These are phyloP conservation scores for Rhinolophus sinicus DNA, from an alignment of 2,113 vertebrate genomes.

Conservation along the genomic window DNA sequence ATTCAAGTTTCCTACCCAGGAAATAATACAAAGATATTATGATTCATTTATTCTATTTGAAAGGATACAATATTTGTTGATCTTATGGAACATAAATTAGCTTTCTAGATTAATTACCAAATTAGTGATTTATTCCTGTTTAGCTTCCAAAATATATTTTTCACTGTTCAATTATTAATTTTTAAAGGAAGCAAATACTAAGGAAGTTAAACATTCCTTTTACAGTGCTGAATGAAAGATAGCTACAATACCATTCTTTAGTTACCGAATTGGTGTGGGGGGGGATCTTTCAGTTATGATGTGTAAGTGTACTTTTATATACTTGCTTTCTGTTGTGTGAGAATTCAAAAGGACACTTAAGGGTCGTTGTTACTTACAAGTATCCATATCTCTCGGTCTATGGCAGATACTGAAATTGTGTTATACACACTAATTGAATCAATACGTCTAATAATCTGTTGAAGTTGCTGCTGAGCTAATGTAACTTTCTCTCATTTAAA, in stretches of 20 bases:
- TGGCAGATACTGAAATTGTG: constrained; percentile 32
- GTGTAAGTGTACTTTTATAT: not conserved
- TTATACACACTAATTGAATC: constrained; percentile 50
- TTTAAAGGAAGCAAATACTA: constrained; percentile 26
- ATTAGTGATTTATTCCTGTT: constrained; percentile 1
- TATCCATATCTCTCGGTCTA: constrained; percentile 13
- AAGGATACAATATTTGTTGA: not conserved
- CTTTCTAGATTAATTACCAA: not conserved
- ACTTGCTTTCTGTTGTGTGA: constrained; percentile 10
- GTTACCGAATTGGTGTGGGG: not conserved
- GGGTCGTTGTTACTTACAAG: constrained; percentile 10
- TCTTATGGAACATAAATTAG: not conserved
- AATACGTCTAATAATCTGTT: constrained; percentile 58
- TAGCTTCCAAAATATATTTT: not conserved
- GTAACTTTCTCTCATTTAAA: constrained; percentile 51
- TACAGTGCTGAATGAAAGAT: not conserved
- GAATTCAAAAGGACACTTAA: constrained; percentile 47
- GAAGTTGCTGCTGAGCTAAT: constrained; percentile 29
- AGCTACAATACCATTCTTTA: not conserved
- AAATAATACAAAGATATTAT: not conserved
- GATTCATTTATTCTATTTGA: constrained; percentile 7
- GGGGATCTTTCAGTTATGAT: not conserved
- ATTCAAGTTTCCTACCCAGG: constrained; percentile 1
- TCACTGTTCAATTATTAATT: not conserved
- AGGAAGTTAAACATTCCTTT: not conserved